These are phyloP conservation scores for Reticulitermes lucifugus DNA, from an alignment of 2,888 invertebrate genomes.

Conservation along the genomic window DNA sequence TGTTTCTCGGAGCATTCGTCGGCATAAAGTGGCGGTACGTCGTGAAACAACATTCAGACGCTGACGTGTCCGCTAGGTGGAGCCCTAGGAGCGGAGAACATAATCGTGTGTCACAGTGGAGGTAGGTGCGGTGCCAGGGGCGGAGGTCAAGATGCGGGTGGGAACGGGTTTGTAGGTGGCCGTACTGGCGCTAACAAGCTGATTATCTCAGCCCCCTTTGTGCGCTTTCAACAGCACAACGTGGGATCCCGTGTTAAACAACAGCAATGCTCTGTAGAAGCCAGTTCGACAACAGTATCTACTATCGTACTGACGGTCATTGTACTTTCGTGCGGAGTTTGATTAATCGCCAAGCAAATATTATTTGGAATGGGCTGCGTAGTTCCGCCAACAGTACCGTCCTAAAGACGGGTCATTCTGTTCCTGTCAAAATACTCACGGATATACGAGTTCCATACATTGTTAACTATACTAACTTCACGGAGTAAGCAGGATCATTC, in stretches of 20 bases:
- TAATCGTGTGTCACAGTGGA: conserved; percentile 17
- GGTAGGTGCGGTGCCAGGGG: neutral
- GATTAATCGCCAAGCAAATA: too few species aligned
- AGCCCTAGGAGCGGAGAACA: neutral
- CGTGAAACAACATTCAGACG: neutral
- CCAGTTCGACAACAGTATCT: neutral
- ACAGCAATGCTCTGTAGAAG: neutral
- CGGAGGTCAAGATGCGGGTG: conserved; percentile 12
- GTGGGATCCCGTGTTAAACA: neutral
- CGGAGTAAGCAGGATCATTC: too few species aligned
- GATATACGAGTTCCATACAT: too few species aligned
- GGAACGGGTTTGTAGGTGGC: conserved; percentile 22
- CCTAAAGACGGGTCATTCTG: too few species aligned
- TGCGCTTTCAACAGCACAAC: neutral
- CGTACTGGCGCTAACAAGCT: conserved; percentile 19
- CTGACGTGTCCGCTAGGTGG: conserved; percentile 11
- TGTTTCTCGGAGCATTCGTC: too few species aligned
- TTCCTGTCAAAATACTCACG: too few species aligned
- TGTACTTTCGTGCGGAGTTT: too few species aligned
- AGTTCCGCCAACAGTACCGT: too few species aligned
- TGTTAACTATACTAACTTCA: too few species aligned
- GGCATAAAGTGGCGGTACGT: neutral
- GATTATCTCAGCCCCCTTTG: neutral
- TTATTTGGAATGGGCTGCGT: too few species aligned
- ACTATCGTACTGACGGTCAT: neutral